Base-by-base conservation (phyloP, 2,113 vertebrate genomes). In the Chinchilla lanigera region DNA sequence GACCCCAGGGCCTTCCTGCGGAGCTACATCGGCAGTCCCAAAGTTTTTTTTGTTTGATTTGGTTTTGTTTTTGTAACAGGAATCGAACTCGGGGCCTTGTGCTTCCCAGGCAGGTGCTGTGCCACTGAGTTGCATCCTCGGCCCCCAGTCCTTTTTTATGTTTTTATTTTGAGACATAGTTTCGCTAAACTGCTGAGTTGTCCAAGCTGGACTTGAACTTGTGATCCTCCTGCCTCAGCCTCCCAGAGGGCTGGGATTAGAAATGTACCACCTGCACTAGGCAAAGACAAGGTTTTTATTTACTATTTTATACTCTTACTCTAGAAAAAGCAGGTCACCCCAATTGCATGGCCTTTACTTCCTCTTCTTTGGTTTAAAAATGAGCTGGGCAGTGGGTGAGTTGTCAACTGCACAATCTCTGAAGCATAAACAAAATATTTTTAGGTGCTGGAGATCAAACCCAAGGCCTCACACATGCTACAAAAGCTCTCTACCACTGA, bases 361-460 rank as follows among this genome's bases (percentile, higher is more conserved):
- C 38, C 19, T 60, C 35, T 89, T 28, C 28, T 58, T 47, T 47
- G 13, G 24, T 28, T 33, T 5, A 14, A 47, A 24, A 22, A 54
- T n/a, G 56, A 20, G 44, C 8, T 2, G 24, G 8, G 3, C 6
- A 2, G 65, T 20, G 35, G 54, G 50, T 20, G 69, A 41, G 17
- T 5, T 85, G 67, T 86, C 93, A 96, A 54, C 60, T 71, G 0
- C 60, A 60, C 5, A 47, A 44, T 73, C 73, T 90, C 14, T 75
- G 65, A 97, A 93, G 60, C 82, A 3, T 89, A 88, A 96, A 78
- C 86, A 95, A 90, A 84, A 73, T 94, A 94, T 44, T 61, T 60
- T 41, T 41, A 35, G 19, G 41, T 65, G 60, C 24, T 16, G 7
- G 77, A 16, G 44, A 41, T 75, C 9, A 24, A 75, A 33, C 54